Percentiles rank a stretch among this genome's conserved stretches.
phyloP scores from a whole-genome alignment of 1,140 invertebrate species.

The Chelonus insularis region DNA sequence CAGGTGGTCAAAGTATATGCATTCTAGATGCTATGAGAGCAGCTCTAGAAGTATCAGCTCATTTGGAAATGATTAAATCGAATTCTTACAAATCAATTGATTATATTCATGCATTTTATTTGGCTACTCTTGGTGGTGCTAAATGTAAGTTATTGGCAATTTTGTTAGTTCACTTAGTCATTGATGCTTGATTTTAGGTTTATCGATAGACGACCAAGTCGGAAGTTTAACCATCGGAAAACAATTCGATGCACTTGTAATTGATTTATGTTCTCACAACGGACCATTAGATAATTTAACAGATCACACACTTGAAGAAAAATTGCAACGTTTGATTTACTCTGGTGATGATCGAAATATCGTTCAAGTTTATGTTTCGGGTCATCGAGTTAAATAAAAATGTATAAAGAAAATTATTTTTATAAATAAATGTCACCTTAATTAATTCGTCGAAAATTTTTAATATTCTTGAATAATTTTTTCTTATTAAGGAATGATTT shows the following conservation, averaged over 20 bases:
- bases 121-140: constrained; percentile 86
- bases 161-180: constrained; percentile 2
- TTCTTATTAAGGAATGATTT: neutral
- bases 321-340: constrained; percentile 81
- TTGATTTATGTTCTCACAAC: constrained; percentile 64
- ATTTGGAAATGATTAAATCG: constrained; percentile 61
- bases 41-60: constrained; percentile 73
- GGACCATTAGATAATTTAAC: constrained; percentile 63
- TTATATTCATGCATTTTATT: constrained; percentile 78
- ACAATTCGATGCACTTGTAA: constrained; percentile 81
- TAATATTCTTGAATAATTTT: neutral
- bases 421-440: neutral
- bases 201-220: constrained; percentile 71
- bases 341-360: constrained; percentile 86
- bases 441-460: neutral
- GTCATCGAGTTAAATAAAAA: constrained; percentile 67
- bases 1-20: constrained; percentile 76
- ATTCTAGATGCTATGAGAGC: constrained; percentile 77
- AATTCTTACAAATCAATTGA: constrained; percentile 63
- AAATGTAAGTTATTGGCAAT: constrained; percentile 62
- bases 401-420: too few species aligned
- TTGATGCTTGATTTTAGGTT: constrained; percentile 62
- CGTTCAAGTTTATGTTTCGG: constrained; percentile 73
- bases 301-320: constrained; percentile 60
- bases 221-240: constrained; percentile 82